Percentiles rank a stretch among this genome's conserved stretches.
phyloP scores from a whole-genome alignment of 2,888 invertebrate genomes.

The Clostera curtula region DNA sequence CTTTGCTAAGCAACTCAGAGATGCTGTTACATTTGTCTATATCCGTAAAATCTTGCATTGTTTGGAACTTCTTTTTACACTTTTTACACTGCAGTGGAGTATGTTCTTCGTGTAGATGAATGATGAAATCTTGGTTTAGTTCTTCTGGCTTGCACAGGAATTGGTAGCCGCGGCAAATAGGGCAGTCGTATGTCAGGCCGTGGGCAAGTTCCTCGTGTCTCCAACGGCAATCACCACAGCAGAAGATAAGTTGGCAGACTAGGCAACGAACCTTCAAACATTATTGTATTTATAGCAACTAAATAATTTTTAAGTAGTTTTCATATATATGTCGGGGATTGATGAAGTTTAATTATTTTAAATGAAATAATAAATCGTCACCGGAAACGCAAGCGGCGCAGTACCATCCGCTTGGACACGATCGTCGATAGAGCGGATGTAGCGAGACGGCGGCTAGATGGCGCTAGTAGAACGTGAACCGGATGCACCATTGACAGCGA shows the following conservation, averaged over 20 bases:
- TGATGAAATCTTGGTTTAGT: conserved; percentile 41
- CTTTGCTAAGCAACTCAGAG: conserved; percentile 42
- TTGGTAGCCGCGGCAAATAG: conserved; percentile 50
- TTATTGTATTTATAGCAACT: no score
- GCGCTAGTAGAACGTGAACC: no score
- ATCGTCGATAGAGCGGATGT: no score
- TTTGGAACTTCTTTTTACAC: conserved; percentile 46
- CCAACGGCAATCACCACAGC: conserved; percentile 58
- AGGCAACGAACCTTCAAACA: conserved; percentile 61
- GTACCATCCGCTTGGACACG: no score
- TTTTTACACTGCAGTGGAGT: conserved; percentile 55
- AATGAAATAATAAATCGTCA: no score
- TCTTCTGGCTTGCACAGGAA: conserved; percentile 47
- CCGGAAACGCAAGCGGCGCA: no score
- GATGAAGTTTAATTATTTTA: no score
- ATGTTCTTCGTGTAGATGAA: conserved; percentile 49
- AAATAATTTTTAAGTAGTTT: no score
- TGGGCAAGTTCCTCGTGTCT: conserved; percentile 52
- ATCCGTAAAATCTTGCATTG: conserved; percentile 51
- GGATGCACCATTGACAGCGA: no score
- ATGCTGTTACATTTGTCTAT: conserved; percentile 55
- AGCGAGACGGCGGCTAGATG: no score
- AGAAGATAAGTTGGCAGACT: conserved; percentile 56
- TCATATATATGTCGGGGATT: no score
- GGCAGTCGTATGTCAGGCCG: conserved; percentile 54